Evolutionary conservation across 2,888 invertebrate genomes (phyloP).

Genomic region (Stenodera caucasica): DNA sequence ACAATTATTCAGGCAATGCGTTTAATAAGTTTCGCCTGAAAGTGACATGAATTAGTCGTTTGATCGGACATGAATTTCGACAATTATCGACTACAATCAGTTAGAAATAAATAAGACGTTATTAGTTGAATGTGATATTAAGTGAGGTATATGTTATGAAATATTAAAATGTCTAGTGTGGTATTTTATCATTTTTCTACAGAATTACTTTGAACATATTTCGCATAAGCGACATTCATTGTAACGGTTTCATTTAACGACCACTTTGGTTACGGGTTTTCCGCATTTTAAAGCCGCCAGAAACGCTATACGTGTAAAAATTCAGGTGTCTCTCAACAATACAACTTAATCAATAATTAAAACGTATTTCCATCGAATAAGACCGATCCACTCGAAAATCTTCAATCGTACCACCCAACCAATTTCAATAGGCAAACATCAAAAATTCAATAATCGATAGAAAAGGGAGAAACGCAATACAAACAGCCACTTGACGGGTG

Average conservation of each 20-base stretch:
- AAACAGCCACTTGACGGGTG: background rate
- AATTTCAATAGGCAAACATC: background rate
- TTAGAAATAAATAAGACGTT: background rate
- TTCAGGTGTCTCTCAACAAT: background rate
- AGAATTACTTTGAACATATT: slow-evolving; percentile 35
- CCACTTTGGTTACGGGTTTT: slow-evolving; percentile 21
- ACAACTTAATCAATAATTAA: background rate
- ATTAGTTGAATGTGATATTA: background rate
- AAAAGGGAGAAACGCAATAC: background rate
- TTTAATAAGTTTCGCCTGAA: slow-evolving; percentile 3
- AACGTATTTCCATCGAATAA: too few relatives aligned
- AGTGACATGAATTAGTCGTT: background rate
- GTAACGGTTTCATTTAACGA: slow-evolving; percentile 32
- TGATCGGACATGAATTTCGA: background rate
- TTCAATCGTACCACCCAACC: background rate
- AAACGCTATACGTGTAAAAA: background rate
- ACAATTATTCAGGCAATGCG: background rate
- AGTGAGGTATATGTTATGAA: slow-evolving; percentile 13
- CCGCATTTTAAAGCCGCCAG: background rate
- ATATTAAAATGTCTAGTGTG: slow-evolving; percentile 18
- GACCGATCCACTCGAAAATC: too few relatives aligned
- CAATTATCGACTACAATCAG: background rate
- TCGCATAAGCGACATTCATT: slow-evolving; percentile 33
- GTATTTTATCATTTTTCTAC: slow-evolving; percentile 25
- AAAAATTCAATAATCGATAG: background rate